Evolutionary conservation across 1,140 invertebrate genomes (phyloP).

Genomic region (Bombus fervidus): DNA sequence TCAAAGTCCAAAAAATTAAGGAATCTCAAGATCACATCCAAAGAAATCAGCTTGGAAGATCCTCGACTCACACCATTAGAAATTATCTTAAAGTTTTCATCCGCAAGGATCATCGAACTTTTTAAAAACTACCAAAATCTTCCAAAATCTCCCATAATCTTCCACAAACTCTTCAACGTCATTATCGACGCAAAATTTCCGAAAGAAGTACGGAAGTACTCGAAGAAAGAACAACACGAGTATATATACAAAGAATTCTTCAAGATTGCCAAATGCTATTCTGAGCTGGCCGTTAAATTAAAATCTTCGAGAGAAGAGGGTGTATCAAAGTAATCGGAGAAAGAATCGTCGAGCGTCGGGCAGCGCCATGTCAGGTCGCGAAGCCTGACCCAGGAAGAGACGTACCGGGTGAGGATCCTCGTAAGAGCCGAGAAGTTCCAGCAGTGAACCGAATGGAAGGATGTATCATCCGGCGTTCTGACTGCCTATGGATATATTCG

Average conservation of each 20-base stretch:
- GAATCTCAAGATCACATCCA: neutral
- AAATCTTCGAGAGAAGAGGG: neutral
- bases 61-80: too few species aligned
- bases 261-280: neutral
- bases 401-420: neutral
- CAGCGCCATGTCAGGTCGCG: conserved; percentile 28
- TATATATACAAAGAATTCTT: neutral
- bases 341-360: conserved; percentile 14
- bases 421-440: neutral
- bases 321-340: neutral
- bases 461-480: conserved; percentile 79
- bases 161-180: neutral
- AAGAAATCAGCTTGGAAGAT: too few species aligned
- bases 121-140: too few species aligned
- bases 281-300: neutral
- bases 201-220: neutral
- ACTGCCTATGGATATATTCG: conserved; percentile 83
- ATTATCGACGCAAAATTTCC: neutral
- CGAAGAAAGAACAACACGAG: neutral
- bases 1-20: neutral
- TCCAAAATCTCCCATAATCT: too few species aligned
- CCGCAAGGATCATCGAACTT: too few species aligned
- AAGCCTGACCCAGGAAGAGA: conserved; percentile 35
- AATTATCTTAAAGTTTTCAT: too few species aligned
- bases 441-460: conserved; percentile 73